Base-by-base conservation (phyloP, 2,888 invertebrate species). In the Habroteleia sp. region DNA sequence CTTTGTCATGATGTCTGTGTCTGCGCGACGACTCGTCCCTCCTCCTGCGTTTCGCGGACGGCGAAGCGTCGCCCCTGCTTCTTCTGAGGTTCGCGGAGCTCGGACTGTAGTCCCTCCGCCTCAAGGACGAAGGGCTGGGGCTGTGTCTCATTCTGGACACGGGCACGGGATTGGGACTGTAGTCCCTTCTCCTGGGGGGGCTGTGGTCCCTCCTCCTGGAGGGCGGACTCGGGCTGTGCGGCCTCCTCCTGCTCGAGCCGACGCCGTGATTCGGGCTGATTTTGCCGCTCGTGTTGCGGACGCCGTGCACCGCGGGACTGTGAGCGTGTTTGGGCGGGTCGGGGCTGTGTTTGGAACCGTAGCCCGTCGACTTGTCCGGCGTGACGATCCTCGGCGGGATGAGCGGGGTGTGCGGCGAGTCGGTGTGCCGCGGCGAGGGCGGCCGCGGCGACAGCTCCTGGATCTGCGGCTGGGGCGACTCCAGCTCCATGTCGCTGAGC, bases 351-450 rank as follows among this genome's bases (percentile, higher is more conserved):
- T 84, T 84, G 39, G 78, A 69, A 54, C 46, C 41, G 35, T 58
- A 72, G 37, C 14, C 69, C 25, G 68, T 72, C 7, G 10, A 14
- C 58, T 81, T 84, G 1, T 82, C 84, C 2, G 87, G 87, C 0
- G 87, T 87, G 0, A 79, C 56, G 0, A 84, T 85, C 66, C 89
- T 83, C 65, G 69, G 92, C 0, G 93, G 92, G 46, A 90, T 89
- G 0, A 91, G 90, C 0, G 94, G 94, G 1, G 94, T 94, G 85
- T 94, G 94, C 0, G 94, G 94, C 0, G 94, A 94, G 46, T 90
- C 91, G 1, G 89, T 85, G 41, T 85, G 84, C 0, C 80, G 68
- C 0, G 85, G 84, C 0, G 85, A 84, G 1, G 31, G 27, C 4
- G 17, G 17, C 0, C 79, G 72, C 0, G 86, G 83, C 1, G 85